These are phyloP conservation scores for Ectemnius cavifrons DNA, from an alignment of 2,888 invertebrate genomes.

Conservation along the genomic window DNA sequence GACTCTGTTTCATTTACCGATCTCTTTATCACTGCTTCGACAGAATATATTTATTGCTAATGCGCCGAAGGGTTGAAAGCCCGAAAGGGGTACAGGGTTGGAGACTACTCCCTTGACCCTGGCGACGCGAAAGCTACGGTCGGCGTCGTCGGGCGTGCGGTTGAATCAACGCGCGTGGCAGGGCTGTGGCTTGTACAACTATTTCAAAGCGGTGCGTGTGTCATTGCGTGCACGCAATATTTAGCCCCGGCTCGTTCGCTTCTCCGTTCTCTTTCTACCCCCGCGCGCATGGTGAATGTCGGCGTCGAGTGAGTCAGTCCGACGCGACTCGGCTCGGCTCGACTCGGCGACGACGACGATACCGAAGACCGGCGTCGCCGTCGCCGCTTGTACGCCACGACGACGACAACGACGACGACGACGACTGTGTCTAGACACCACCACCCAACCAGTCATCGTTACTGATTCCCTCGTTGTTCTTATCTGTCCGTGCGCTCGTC, in stretches of 20 bases:
- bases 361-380: constrained; percentile 34
- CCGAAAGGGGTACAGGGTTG: neutral
- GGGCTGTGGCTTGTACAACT: constrained; percentile 58
- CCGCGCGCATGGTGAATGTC: constrained; percentile 47
- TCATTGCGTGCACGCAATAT: constrained; percentile 75
- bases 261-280: too few relatives aligned
- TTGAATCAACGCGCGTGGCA: constrained; percentile 58
- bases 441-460: constrained; percentile 62
- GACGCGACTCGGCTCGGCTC: constrained; percentile 53
- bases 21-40: too few relatives aligned
- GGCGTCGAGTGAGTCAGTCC: constrained; percentile 71
- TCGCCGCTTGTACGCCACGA: constrained; percentile 47
- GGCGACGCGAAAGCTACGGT: constrained; percentile 40
- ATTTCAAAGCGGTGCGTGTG: constrained; percentile 67
- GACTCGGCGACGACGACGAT: constrained; percentile 52
- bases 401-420: constrained; percentile 46
- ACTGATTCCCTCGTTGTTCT: constrained; percentile 61
- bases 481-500: constrained; percentile 15
- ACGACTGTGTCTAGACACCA: constrained; percentile 67
- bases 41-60: too few relatives aligned
- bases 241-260: constrained; percentile 56
- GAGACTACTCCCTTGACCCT: constrained; percentile 44
- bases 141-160: constrained; percentile 43
- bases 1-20: too few relatives aligned
- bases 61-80: too few relatives aligned